A percentile compares a stretch with the other conserved stretches of the same genome.
These are phyloP conservation scores for Dreissena polymorpha DNA, from an alignment of 1,140 invertebrate species.

Conservation along the genomic window DNA sequence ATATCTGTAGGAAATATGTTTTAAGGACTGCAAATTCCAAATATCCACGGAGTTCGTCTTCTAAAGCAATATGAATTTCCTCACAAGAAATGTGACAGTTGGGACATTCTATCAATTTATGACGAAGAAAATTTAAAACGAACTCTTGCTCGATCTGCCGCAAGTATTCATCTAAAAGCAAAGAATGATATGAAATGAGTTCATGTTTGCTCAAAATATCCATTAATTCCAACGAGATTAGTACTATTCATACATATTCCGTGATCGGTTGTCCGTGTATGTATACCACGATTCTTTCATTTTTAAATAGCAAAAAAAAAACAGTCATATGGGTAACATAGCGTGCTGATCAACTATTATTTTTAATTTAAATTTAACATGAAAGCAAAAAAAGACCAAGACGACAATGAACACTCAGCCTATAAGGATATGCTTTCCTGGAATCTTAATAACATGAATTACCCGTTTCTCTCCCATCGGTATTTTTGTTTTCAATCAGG, in stretches of 20 bases:
- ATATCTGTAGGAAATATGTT: not conserved
- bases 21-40: not conserved
- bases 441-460: not conserved
- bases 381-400: not conserved
- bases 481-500: conserved; percentile 19
- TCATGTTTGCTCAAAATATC: not conserved
- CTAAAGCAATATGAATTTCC: conserved; percentile 6
- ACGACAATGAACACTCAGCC: not conserved
- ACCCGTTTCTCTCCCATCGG: conserved; percentile 22
- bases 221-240: not conserved
- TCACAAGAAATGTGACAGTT: not conserved
- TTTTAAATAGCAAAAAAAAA: not conserved
- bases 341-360: not conserved
- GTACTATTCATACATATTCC: not conserved
- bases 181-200: not conserved
- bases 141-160: not conserved
- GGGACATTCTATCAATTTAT: not conserved
- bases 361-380: not conserved
- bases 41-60: not conserved
- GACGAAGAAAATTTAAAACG: not conserved
- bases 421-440: not conserved
- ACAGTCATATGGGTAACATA: not conserved
- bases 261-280: not conserved
- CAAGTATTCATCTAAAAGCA: conserved; percentile 5
- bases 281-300: not conserved